Percentiles rank a stretch among this genome's conserved stretches.
phyloP scores from a whole-genome alignment of 2,113 vertebrate species.

The Chloebia gouldiae region DNA sequence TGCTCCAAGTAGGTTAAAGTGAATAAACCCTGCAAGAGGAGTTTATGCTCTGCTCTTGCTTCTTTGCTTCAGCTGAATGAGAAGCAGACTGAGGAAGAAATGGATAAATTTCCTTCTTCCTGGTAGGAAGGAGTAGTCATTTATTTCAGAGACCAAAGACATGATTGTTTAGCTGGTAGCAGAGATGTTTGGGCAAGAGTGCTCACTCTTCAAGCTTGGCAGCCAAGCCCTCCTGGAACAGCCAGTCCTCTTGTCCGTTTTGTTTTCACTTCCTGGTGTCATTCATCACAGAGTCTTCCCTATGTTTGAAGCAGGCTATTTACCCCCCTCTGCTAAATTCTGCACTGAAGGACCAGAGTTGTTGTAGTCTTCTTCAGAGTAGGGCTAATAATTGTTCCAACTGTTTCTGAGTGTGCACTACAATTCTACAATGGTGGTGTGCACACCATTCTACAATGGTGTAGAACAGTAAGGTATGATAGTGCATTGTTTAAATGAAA shows the following conservation, averaged over 20 bases:
- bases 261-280: not conserved
- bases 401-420: not conserved
- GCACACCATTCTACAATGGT: not conserved
- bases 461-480: not conserved
- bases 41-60: not conserved
- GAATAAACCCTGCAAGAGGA: not conserved
- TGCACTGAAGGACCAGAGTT: not conserved
- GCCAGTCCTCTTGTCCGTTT: not conserved
- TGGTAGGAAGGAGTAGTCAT: not conserved
- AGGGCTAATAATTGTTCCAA: not conserved
- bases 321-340: not conserved
- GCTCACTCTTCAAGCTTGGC: not conserved
- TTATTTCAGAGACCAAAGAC: not conserved
- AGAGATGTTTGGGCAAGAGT: not conserved
- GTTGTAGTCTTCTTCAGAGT: not conserved
- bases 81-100: not conserved
- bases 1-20: not conserved
- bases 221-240: not conserved
- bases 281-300: not conserved
- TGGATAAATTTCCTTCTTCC: not conserved
- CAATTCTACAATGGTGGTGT: not conserved
- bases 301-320: not conserved
- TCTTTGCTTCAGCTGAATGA: not conserved
- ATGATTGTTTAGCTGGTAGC: not conserved
- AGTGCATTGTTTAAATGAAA: not conserved